Conservation (phyloP, 2,888 invertebrate genomes). For the Lottia gigantea region DNA sequence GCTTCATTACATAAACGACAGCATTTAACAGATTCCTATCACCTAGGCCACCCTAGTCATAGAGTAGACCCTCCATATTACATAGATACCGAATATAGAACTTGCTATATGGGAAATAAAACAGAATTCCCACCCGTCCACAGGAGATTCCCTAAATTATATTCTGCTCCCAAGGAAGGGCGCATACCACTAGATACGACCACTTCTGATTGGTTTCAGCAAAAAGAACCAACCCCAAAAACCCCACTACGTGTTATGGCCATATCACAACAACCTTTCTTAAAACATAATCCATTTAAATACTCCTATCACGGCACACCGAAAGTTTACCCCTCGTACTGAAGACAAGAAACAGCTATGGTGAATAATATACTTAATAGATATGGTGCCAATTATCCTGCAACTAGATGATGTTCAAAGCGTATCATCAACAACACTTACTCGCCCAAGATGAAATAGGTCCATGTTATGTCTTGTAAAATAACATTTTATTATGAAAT, state of each 20-base stretch:
- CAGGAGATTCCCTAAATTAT: conserved; percentile 48
- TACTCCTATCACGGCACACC: conserved; percentile 54
- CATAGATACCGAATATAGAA: conserved; percentile 44
- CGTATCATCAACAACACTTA: too few species aligned
- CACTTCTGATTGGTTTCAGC: conserved; percentile 46
- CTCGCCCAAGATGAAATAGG: too few species aligned
- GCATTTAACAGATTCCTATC: conserved; percentile 53
- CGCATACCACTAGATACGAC: conserved; percentile 40
- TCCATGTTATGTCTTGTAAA: too few species aligned
- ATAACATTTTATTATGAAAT: too few species aligned
- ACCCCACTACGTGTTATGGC: conserved; percentile 57
- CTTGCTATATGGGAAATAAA: conserved; percentile 42
- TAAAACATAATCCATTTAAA: conserved; percentile 57
- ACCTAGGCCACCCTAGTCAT: conserved; percentile 48
- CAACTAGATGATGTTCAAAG: too few species aligned
- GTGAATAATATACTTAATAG: conserved; percentile 28
- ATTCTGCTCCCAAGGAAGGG: conserved; percentile 40
- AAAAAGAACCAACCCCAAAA: conserved; percentile 36
- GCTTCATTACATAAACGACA: conserved; percentile 40
- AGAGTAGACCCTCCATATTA: conserved; percentile 38
- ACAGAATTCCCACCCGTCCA: conserved; percentile 37
- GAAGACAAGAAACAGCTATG: conserved; percentile 35
- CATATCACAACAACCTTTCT: conserved; percentile 58
- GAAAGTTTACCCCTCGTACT: conserved; percentile 59
- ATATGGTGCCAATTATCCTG: conserved; percentile 25